Percentiles rank a stretch among this genome's conserved stretches.
Conservation (phyloP, 2,888 invertebrate species). For the Sturmia bella region DNA sequence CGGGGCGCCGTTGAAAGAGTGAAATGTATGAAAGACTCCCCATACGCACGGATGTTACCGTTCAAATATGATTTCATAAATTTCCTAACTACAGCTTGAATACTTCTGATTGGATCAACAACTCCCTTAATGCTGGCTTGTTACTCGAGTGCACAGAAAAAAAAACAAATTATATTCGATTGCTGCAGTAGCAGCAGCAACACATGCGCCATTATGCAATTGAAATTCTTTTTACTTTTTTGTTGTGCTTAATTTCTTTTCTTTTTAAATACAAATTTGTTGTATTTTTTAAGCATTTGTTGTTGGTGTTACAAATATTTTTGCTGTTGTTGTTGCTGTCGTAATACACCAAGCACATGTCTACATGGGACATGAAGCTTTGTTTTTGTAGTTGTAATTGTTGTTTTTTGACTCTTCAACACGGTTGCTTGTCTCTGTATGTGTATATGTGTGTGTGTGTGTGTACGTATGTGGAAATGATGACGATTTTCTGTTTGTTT, state of each 20-base stretch:
- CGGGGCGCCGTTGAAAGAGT: too few species aligned
- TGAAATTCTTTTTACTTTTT: conserved; percentile 59
- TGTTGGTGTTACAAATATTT: conserved; percentile 58
- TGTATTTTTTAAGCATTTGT: conserved; percentile 24
- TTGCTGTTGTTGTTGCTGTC: conserved; percentile 40
- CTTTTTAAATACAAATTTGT: conserved; percentile 45
- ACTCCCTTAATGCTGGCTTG: conserved; percentile 35
- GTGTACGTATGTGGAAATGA: conserved; percentile 23
- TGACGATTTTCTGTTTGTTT: conserved; percentile 46
- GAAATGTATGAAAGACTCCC: too few species aligned
- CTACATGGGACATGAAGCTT: conserved; percentile 32
- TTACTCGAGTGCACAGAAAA: conserved; percentile 8
- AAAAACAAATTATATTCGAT: conserved; percentile 42
- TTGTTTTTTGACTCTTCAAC: conserved; percentile 59
- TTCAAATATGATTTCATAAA: too few species aligned
- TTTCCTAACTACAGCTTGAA: too few species aligned
- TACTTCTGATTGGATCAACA: too few species aligned
- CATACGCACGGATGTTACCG: too few species aligned
- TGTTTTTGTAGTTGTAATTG: conserved; percentile 46
- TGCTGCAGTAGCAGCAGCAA: conserved; percentile 62
- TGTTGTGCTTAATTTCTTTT: conserved; percentile 49
- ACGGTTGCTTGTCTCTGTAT: conserved; percentile 26
- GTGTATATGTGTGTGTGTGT: not conserved
- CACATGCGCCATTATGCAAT: conserved; percentile 70
- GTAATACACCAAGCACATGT: conserved; percentile 24